Evolutionary conservation across 2,113 vertebrate species (phyloP).

Genomic region (Accipiter cooperii): DNA sequence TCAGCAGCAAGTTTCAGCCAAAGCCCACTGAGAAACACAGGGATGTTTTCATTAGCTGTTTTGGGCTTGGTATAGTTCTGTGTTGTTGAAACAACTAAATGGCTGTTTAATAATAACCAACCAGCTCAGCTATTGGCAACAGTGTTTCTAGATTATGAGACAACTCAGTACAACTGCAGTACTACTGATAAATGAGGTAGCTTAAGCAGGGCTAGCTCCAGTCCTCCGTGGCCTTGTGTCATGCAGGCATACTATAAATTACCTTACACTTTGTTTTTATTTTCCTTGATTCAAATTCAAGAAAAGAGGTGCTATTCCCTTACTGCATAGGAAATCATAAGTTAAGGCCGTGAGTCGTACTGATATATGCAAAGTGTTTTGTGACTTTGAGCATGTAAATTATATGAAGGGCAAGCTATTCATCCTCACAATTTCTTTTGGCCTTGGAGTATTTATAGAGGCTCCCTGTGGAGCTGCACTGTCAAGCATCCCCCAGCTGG

Average conservation of each 20-base stretch:
- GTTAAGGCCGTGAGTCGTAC: background rate
- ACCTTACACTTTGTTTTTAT: background rate
- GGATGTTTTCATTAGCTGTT: background rate
- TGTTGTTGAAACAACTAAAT: background rate
- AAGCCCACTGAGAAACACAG: background rate
- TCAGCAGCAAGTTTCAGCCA: background rate
- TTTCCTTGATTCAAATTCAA: background rate
- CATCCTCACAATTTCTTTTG: slow-evolving; percentile 21
- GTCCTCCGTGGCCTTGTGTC: background rate
- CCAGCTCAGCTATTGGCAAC: background rate
- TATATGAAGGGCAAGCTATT: slow-evolving; percentile 23
- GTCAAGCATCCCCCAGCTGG: slow-evolving; percentile 22
- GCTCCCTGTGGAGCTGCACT: slow-evolving; percentile 4
- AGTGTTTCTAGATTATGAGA: background rate
- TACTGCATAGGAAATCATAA: background rate
- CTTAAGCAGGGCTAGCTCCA: background rate
- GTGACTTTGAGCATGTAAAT: slow-evolving; percentile 27
- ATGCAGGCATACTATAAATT: background rate
- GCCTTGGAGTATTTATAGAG: slow-evolving; percentile 57
- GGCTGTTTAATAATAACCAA: background rate
- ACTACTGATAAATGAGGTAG: background rate
- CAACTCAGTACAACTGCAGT: background rate
- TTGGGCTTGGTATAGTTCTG: background rate
- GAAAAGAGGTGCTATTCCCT: background rate
- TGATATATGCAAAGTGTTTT: background rate